Evolutionary conservation across 2,113 vertebrate species (phyloP), one percentile per base, ranked within the genome.

Genomic region (Cygnus buccinator): DNA sequence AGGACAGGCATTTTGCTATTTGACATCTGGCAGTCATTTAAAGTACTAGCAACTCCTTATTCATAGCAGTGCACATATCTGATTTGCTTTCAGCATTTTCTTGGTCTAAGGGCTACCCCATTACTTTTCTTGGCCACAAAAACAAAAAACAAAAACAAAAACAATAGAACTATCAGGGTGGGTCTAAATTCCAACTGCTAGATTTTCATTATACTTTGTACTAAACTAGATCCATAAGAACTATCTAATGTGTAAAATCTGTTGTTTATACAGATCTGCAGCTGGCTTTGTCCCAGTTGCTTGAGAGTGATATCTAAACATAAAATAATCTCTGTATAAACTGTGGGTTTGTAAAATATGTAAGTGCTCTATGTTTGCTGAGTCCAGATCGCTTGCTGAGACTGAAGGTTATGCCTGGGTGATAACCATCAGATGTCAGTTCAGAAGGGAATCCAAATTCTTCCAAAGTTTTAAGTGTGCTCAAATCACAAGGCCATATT

Each of bases 261-360:
- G 95, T 93, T 98, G 91, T 97, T 98, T 97, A 97, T 95, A 93
- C 78, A 97, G 93, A 81, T 97, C 90, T 97, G 68, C 72, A 91
- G 62, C 94, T 98, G 97, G 96, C 92, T 97, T 55, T 72, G 86
- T 92, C 96, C 97, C 97, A 98, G 97, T 97, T 96, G 95, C 95
- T 95, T 21, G 17, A 97, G 97, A 98, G 95, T 92, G 89, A 97
- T 97, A 97, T 86, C 95, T 97, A 98, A 98, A 98, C 97, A 98
- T 96, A 95, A 98, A 97, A 98, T 97, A 97, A 98, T 98, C 97
- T 97, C 96, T 97, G 58, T 75, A 96, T 97, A 98, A 98, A 97
- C 96, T 97, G 84, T 96, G 96, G 97, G 43, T 97, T 96, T 97
- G 84, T 97, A 95, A 97, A 98, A 92, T 97, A 95, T 97, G 95